Percentiles rank a stretch among this genome's conserved stretches.
phyloP scores from a whole-genome alignment of 2,888 invertebrate species.

The Apodemia zela region DNA sequence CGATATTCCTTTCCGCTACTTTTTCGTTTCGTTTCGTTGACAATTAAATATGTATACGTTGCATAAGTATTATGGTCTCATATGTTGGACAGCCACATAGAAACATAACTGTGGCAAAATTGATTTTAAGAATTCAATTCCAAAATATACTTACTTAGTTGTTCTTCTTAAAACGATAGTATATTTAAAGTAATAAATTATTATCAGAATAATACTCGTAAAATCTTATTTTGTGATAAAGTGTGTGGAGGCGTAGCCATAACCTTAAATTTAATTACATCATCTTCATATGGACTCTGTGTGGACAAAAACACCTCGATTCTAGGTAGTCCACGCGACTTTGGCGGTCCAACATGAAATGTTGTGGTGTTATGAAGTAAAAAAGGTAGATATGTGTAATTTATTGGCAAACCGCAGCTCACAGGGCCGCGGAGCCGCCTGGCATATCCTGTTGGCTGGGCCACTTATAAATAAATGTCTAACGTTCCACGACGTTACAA shows the following conservation, averaged over 20 bases:
- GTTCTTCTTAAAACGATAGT: too few species aligned
- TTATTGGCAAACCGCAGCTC: slow-evolving; percentile 1
- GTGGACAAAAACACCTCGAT: not conserved
- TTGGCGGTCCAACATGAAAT: not conserved
- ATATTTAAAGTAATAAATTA: too few species aligned
- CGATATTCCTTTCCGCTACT: too few species aligned
- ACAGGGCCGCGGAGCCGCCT: not conserved
- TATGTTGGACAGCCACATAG: too few species aligned
- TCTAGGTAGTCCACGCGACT: not conserved
- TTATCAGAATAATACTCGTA: too few species aligned
- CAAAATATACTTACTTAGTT: too few species aligned
- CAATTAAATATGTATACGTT: too few species aligned
- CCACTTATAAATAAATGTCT: not conserved
- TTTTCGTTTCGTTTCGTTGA: too few species aligned
- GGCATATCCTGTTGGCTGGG: slow-evolving; percentile 1
- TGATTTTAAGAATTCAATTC: too few species aligned
- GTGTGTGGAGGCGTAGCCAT: not conserved
- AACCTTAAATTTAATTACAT: not conserved
- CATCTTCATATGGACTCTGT: not conserved
- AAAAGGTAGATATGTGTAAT: not conserved
- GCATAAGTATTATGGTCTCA: too few species aligned
- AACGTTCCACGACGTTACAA: not conserved
- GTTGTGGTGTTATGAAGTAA: not conserved
- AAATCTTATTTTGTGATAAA: too few species aligned
- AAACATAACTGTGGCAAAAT: too few species aligned